A percentile compares a stretch with the other conserved stretches of the same genome.
Evolutionary conservation across 1,140 invertebrate genomes (phyloP).

Genomic region (Lutraria rhynchaena): DNA sequence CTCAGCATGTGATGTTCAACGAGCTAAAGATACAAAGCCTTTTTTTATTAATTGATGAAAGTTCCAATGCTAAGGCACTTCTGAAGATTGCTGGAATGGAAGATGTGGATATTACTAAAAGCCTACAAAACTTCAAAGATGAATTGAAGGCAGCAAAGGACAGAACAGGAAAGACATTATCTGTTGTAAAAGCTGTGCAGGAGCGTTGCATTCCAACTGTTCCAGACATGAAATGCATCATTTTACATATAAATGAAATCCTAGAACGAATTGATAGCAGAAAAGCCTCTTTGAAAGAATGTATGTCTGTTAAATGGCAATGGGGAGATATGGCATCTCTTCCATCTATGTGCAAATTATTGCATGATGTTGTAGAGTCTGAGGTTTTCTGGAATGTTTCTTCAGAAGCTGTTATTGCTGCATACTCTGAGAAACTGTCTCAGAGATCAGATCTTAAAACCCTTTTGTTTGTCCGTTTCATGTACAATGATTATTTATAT

Average conservation of each 20-base stretch:
- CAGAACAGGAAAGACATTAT: not conserved
- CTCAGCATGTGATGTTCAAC: not conserved
- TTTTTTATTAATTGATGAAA: not conserved
- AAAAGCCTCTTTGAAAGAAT: not conserved
- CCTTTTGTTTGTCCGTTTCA: not conserved
- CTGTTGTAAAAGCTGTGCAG: not conserved
- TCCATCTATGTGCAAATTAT: not conserved
- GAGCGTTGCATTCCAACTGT: not conserved
- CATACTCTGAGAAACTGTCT: not conserved
- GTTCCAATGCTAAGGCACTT: not conserved
- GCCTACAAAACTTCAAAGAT: not conserved
- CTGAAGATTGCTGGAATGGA: conserved; percentile 3
- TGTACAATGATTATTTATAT: not conserved
- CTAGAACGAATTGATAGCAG: not conserved
- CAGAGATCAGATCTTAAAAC: not conserved
- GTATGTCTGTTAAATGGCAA: not conserved
- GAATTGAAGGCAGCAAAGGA: not conserved
- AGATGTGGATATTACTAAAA: not conserved
- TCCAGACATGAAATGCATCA: not conserved
- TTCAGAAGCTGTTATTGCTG: not conserved
- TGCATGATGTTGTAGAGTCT: conserved; percentile 1
- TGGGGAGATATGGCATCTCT: conserved; percentile 3
- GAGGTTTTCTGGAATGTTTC: conserved; percentile 24
- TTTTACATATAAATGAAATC: not conserved
- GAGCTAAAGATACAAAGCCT: not conserved